Evolutionary conservation across 1,140 invertebrate species (phyloP).

Genomic region (Papilio machaon): DNA sequence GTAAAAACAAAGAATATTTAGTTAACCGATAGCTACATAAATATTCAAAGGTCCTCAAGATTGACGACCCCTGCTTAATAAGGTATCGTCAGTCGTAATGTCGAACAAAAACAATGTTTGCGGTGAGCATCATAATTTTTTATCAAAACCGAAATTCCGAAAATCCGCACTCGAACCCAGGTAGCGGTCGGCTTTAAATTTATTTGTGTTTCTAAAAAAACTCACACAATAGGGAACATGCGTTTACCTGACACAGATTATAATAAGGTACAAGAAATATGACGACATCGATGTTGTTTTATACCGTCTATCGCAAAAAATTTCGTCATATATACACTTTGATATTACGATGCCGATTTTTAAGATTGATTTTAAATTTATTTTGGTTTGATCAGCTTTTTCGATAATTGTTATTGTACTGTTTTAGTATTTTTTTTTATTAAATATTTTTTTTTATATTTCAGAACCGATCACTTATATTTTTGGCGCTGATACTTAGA

Average conservation of each 20-base stretch:
- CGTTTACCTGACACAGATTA: constrained; percentile 77
- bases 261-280: constrained; percentile 79
- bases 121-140: constrained; percentile 74
- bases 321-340: constrained; percentile 37
- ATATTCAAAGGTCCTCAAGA: constrained; percentile 3
- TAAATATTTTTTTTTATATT: not conserved
- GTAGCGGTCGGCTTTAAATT: constrained; percentile 75
- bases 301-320: constrained; percentile 52
- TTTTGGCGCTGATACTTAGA: no score
- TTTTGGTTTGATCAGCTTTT: not conserved
- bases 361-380: not conserved
- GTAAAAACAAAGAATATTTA: not conserved
- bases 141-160: constrained; percentile 72
- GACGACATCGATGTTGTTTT: constrained; percentile 75
- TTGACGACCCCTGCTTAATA: constrained; percentile 46
- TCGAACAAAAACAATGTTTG: constrained; percentile 78
- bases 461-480: no score
- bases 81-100: constrained; percentile 50
- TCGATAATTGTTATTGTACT: not conserved
- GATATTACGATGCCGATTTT: not conserved
- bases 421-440: not conserved
- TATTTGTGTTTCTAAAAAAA: constrained; percentile 80
- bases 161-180: constrained; percentile 76
- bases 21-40: not conserved
- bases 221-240: constrained; percentile 66